Evolutionary conservation across 2,797 vertebrate genomes (phyloP).

Genomic region (Tympanoctomys barrerae): DNA sequence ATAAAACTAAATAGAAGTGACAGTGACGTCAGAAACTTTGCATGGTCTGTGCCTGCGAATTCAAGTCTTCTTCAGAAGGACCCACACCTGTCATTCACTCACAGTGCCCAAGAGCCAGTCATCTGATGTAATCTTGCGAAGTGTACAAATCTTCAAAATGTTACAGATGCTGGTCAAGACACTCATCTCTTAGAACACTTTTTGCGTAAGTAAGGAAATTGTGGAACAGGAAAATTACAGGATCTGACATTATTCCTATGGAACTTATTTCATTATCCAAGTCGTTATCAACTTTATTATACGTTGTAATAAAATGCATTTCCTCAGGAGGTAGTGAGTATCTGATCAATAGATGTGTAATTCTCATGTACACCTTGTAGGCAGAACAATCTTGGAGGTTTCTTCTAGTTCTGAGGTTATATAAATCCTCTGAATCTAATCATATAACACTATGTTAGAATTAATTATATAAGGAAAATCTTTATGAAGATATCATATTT

Average conservation of each 20-base stretch:
- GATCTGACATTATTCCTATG: neutral
- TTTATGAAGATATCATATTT: neutral
- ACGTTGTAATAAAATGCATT: neutral
- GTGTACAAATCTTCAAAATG: neutral
- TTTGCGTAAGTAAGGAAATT: conserved; percentile 3
- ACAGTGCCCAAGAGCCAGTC: neutral
- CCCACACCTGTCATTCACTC: neutral
- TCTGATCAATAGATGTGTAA: neutral
- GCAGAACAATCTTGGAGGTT: neutral
- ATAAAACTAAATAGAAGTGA: conserved; percentile 12
- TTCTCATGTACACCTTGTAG: neutral
- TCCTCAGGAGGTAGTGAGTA: neutral
- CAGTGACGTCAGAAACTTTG: neutral
- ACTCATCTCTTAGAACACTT: neutral
- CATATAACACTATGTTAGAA: neutral
- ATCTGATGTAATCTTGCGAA: neutral
- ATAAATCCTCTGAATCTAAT: conserved; percentile 8
- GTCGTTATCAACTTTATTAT: neutral
- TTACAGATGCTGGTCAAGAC: neutral
- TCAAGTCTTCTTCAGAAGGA: conserved; percentile 23
- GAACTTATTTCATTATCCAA: conserved; percentile 18
- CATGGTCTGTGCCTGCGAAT: neutral
- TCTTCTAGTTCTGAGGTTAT: conserved; percentile 30
- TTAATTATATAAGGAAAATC: conserved; percentile 8
- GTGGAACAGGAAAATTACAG: neutral